phyloP scores from a whole-genome alignment of 2,888 invertebrate genomes.

The Nebria salina region DNA sequence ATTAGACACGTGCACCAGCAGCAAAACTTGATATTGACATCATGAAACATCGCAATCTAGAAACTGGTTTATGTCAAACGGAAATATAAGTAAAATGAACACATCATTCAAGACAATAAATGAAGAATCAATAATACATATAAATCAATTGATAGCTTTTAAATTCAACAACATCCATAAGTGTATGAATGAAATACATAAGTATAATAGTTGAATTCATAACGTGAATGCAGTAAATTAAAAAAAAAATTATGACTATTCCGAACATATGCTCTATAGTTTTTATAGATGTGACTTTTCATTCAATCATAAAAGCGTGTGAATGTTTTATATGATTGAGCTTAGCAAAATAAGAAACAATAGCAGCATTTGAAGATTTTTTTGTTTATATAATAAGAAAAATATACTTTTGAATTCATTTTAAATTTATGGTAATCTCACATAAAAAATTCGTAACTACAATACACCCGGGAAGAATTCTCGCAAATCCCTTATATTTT shows the following conservation, averaged over 20 bases:
- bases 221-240: background rate
- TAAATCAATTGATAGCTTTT: background rate
- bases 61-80: background rate
- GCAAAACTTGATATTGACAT: background rate
- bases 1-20: background rate
- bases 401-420: background rate
- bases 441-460: background rate
- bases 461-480: background rate
- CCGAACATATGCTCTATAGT: background rate
- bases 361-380: too few relatives aligned
- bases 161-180: background rate
- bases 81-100: background rate
- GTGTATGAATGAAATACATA: background rate
- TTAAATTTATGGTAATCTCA: background rate
- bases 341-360: too few relatives aligned
- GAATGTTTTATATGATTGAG: too few relatives aligned
- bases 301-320: too few relatives aligned
- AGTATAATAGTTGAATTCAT: background rate
- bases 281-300: too few relatives aligned
- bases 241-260: background rate
- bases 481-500: constrained; percentile 6
- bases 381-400: background rate
- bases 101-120: background rate
- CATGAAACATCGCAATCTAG: background rate
- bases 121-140: background rate